phyloP scores from a whole-genome alignment of 37 sponge, comb jelly and placozoan genomes.

The Chondrilla cf. caribensis region DNA sequence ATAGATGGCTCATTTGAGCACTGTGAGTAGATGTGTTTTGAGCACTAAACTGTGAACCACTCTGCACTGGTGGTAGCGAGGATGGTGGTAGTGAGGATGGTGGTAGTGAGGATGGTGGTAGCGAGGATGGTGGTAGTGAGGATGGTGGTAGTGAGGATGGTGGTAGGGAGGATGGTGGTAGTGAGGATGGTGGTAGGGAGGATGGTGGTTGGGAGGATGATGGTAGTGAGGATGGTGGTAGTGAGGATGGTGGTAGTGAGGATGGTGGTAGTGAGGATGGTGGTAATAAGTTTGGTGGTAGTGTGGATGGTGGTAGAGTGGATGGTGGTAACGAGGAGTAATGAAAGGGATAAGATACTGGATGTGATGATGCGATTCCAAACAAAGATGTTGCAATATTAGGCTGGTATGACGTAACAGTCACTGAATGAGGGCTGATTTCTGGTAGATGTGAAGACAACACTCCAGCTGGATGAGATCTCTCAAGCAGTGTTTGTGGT shows the following conservation, averaged over 20 bases:
- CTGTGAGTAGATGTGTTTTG: too few relatives aligned
- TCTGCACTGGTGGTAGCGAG: neutral
- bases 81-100: neutral
- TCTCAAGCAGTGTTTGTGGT: too few relatives aligned
- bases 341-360: neutral
- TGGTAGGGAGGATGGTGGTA: neutral
- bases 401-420: too few relatives aligned
- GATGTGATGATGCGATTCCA: neutral
- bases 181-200: neutral
- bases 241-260: neutral
- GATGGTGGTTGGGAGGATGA: neutral
- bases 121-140: neutral
- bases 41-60: too few relatives aligned
- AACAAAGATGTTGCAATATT: too few relatives aligned
- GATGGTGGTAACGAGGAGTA: neutral
- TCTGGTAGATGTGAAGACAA: too few relatives aligned
- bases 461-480: too few relatives aligned
- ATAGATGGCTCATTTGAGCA: too few relatives aligned
- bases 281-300: neutral
- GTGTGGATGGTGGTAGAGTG: neutral
- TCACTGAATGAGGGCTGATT: too few relatives aligned
- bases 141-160: neutral
- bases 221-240: neutral
- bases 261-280: neutral
- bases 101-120: neutral